phyloP scores from a whole-genome alignment of 2,888 invertebrate species.

The Tribolium freemani region DNA sequence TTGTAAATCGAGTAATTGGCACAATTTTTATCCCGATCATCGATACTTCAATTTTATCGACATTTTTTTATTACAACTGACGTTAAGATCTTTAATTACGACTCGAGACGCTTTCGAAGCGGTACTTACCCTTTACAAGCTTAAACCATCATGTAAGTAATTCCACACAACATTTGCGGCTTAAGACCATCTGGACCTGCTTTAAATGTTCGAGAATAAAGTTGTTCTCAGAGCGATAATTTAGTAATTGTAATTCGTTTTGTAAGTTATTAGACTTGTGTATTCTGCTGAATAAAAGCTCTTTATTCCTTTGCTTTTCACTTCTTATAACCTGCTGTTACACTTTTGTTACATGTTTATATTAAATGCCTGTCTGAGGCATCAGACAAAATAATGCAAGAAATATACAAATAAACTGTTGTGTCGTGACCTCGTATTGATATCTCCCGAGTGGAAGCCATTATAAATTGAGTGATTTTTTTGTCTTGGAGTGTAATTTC shows the following conservation, averaged over 20 bases:
- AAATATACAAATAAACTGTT: background rate
- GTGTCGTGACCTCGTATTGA: conserved; percentile 18
- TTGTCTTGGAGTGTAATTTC: conserved; percentile 25
- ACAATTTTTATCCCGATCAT: conserved; percentile 48
- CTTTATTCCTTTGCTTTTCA: background rate
- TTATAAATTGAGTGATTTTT: conserved; percentile 25
- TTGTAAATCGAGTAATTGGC: conserved; percentile 47
- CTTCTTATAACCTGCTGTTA: background rate
- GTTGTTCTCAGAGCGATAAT: background rate
- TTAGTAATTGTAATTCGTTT: background rate
- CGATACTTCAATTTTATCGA: conserved; percentile 32
- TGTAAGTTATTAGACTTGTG: background rate
- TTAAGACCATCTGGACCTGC: background rate
- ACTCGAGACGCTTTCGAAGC: background rate
- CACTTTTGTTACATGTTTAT: background rate
- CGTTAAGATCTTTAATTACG: conserved; percentile 12
- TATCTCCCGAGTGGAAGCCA: conserved; percentile 7
- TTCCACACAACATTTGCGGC: background rate
- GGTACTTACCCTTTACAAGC: background rate
- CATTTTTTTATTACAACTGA: background rate
- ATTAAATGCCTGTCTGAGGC: background rate
- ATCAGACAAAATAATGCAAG: background rate
- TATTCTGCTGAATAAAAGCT: background rate
- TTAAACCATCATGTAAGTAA: background rate
- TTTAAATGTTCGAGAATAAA: background rate